A percentile compares a stretch with the other conserved stretches of the same genome.
Conservation (phyloP, 2,888 invertebrate species). For the Troilus luridus region DNA sequence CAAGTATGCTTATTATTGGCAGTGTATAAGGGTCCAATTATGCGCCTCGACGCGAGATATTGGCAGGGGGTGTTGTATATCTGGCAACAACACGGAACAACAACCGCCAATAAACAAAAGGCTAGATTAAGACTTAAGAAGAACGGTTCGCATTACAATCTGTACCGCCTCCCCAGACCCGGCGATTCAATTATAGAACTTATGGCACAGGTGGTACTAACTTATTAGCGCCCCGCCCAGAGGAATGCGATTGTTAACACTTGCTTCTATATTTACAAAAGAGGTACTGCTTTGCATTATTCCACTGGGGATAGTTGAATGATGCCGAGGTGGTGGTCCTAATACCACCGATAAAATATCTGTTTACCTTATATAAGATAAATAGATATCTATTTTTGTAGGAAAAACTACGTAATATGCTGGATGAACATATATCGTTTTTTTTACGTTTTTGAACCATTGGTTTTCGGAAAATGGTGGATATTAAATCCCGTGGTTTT, state of each 20-base stretch:
- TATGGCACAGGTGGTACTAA: conserved; percentile 34
- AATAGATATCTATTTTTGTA: too few species aligned
- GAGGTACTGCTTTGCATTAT: conserved; percentile 15
- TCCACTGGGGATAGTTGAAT: neutral
- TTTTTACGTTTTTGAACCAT: too few species aligned
- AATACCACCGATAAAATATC: neutral
- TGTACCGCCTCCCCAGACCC: neutral
- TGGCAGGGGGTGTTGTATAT: neutral
- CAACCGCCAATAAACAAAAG: conserved; percentile 14
- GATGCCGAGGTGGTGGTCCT: neutral
- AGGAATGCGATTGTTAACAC: conserved; percentile 44
- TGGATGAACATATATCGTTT: too few species aligned
- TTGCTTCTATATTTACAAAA: conserved; percentile 17
- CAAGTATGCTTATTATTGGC: conserved; percentile 23
- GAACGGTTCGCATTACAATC: conserved; percentile 35
- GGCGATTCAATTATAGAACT: conserved; percentile 42
- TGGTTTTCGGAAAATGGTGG: too few species aligned
- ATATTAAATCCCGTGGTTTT: too few species aligned
- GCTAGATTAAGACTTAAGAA: conserved; percentile 36
- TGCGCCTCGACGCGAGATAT: neutral
- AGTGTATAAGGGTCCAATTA: conserved; percentile 33
- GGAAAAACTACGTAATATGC: too few species aligned
- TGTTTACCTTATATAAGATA: neutral
- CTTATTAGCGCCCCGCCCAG: neutral
- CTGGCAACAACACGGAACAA: conserved; percentile 7